Conservation (phyloP, 1,140 invertebrate species). For the Galendromus occidentalis region DNA sequence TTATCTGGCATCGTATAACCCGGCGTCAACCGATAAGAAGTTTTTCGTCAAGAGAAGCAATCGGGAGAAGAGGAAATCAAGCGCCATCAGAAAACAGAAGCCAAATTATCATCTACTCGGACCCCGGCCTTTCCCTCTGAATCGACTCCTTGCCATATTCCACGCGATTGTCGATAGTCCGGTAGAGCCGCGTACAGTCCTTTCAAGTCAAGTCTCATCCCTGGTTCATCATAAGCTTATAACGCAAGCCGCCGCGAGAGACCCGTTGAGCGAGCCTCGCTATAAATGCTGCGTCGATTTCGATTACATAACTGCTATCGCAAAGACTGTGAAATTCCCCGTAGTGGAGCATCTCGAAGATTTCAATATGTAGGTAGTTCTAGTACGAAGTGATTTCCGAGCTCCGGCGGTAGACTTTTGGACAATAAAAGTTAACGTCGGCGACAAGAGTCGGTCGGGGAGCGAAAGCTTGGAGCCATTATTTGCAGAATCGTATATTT, state of each 20-base stretch:
- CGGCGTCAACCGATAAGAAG: constrained; percentile 56
- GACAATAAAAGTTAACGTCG: too few relatives aligned
- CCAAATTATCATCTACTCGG: constrained; percentile 37
- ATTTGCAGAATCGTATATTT: too few relatives aligned
- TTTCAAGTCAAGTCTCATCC: constrained; percentile 26
- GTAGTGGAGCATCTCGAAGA: background rate
- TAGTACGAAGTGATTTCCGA: too few relatives aligned
- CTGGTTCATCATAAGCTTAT: background rate
- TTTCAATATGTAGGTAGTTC: constrained; percentile 8
- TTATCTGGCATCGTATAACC: constrained; percentile 73
- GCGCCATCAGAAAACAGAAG: constrained; percentile 33
- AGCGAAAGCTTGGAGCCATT: too few relatives aligned
- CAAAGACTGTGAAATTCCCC: background rate
- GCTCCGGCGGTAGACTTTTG: too few relatives aligned
- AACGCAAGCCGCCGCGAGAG: background rate
- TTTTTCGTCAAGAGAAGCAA: constrained; percentile 33
- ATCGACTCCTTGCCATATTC: constrained; percentile 68
- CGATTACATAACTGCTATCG: background rate
- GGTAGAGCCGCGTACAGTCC: constrained; percentile 56
- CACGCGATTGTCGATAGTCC: constrained; percentile 66
- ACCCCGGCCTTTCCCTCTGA: constrained; percentile 56
- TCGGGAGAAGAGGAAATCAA: constrained; percentile 41
- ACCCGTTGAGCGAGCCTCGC: background rate
- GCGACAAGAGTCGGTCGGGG: too few relatives aligned
- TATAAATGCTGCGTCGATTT: constrained; percentile 2